phyloP scores from a whole-genome alignment of 2,797 vertebrate species.

The Lophotriccus pileatus region DNA sequence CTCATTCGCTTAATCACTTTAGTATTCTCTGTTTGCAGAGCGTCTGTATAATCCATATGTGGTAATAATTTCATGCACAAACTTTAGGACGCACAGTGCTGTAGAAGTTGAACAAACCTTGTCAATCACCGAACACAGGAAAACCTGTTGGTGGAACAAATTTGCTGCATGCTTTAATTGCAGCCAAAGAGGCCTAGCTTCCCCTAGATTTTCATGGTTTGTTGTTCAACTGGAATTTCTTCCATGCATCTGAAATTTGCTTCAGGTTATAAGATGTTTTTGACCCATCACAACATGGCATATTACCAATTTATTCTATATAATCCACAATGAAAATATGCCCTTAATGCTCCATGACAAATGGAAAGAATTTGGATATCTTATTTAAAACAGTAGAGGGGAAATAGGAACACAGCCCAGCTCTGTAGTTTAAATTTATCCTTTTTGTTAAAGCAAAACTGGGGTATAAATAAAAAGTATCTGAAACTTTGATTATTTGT shows the following conservation, averaged over 20 bases:
- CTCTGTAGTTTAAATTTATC: not conserved
- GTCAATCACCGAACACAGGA: slow-evolving; percentile 16
- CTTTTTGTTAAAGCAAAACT: not conserved
- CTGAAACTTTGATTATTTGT: not conserved
- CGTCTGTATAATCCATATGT: not conserved
- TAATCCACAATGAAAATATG: not conserved
- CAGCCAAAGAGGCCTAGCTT: slow-evolving; percentile 26
- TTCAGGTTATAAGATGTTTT: slow-evolving; percentile 7
- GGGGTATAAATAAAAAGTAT: not conserved
- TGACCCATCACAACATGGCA: not conserved
- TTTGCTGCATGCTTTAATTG: slow-evolving; percentile 44
- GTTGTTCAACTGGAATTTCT: not conserved
- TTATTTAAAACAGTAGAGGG: slow-evolving; percentile 15
- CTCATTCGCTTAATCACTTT: not conserved
- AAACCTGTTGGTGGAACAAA: slow-evolving; percentile 47
- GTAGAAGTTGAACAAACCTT: slow-evolving; percentile 12
- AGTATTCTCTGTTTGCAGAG: not conserved
- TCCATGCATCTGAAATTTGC: slow-evolving; percentile 10
- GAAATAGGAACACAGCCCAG: not conserved
- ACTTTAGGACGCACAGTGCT: not conserved
- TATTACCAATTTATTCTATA: not conserved
- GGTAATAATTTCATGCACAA: slow-evolving; percentile 13
- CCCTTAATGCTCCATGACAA: slow-evolving; percentile 21
- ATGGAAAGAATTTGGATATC: slow-evolving; percentile 1
- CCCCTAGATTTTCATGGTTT: slow-evolving; percentile 33